Percentiles rank a stretch among this genome's conserved stretches.
Evolutionary conservation across 2,888 invertebrate species (phyloP).

Genomic region (Meghimatium bilineatum): DNA sequence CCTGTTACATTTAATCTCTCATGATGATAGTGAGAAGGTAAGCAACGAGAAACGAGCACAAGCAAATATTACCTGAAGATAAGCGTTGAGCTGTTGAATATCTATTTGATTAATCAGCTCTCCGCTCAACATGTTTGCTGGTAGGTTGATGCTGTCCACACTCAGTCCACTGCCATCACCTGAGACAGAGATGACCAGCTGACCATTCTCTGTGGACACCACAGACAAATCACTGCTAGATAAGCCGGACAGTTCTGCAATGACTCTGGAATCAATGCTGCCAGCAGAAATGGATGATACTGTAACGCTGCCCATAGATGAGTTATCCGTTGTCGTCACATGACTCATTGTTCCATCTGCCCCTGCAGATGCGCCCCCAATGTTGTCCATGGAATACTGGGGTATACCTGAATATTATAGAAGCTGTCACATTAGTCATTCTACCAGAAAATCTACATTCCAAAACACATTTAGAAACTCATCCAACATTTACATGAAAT

Average conservation of each 20-base stretch:
- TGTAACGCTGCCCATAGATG: conserved; percentile 57
- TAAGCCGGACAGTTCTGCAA: conserved; percentile 47
- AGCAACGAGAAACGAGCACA: background rate
- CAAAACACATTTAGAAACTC: too few species aligned
- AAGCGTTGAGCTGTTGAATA: conserved; percentile 47
- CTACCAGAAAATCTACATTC: too few species aligned
- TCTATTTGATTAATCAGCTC: conserved; percentile 48
- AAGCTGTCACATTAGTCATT: too few species aligned
- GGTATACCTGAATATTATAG: conserved; percentile 9
- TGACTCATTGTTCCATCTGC: conserved; percentile 46
- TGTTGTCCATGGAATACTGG: conserved; percentile 56
- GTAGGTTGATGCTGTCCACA: conserved; percentile 50
- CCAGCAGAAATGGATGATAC: conserved; percentile 47
- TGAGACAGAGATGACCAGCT: conserved; percentile 46
- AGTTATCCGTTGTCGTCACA: conserved; percentile 55
- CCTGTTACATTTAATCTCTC: too few species aligned
- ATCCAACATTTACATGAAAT: too few species aligned
- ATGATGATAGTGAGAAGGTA: too few species aligned
- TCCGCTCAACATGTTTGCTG: conserved; percentile 48
- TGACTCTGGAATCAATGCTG: conserved; percentile 44
- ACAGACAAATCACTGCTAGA: conserved; percentile 47
- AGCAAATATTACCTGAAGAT: conserved; percentile 38
- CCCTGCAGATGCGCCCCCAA: conserved; percentile 47
- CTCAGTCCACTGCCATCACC: conserved; percentile 45
- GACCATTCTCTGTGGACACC: conserved; percentile 48